Evolutionary conservation across 2,888 invertebrate genomes (phyloP), one percentile per base, ranked within the genome.

Genomic region (Sarcophaga caerulescens): DNA sequence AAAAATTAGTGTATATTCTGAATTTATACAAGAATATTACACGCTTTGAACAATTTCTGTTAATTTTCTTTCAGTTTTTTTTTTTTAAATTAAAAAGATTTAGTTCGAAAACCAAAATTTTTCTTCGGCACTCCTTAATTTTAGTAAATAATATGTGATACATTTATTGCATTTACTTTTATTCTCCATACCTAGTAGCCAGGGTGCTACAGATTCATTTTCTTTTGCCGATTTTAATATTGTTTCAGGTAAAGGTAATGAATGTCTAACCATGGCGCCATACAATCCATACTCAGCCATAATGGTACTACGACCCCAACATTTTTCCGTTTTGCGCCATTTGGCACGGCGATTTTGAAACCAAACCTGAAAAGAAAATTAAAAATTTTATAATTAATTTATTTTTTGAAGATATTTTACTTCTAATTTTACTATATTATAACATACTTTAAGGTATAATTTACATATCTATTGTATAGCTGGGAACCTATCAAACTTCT

Each of bases 211-310:
- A 89, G 98, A 96, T 93, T 98, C 97, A 93, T 98, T 98, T 91
- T 98, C 98, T 94, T 99, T 98, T 93, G 98, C 98, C 93, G 98
- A 97, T 94, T 99, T 99, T 90, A 99, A 95, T 92, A 99, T 99
- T 89, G 99, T 99, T 91, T 99, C 99, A 2, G 99, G 99, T 89
- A 99, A 95, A 0, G 99, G 99, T 88, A 99, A 95, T 70, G 99
- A 99, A 94, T 99, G 99, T 88, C 99, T 95, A 89, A 99, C 99
- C 99, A 99, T 99, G 89, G 99, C 99, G 1, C 99, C 99, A 94
- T 99, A 99, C 74, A 99, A 95, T 3, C 99, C 99, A 93, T 99
- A 99, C 94, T 99, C 99, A 88, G 99, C 99, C 99, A 99, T 99
- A 92, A 99, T 99, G 90, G 99, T 99, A 92, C 98, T 98, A 90